Base-by-base conservation (phyloP, 1,140 invertebrate species). In the Procambarus virginalis region DNA sequence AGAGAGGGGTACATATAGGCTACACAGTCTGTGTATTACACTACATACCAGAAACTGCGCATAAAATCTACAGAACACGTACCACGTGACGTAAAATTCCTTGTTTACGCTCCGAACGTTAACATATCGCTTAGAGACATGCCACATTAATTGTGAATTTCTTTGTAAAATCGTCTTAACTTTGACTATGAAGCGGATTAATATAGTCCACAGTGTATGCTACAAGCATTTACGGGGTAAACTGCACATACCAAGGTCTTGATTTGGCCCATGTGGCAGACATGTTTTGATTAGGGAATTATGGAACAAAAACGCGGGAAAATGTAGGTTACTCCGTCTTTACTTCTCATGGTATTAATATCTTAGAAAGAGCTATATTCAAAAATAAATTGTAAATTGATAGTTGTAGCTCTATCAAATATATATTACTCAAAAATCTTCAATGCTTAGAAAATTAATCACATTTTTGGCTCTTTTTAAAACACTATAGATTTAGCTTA, bases 281-380 rank as follows among this genome's bases (percentile, higher is more conserved):
- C 89, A 90, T 90, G 89, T 90, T 90, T 90, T 90, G 89, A 90
- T 90, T 90, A 73, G 78, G 83, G 77, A 85, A 90, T 85, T 90
- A 75, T 85, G 77, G 89, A 85, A 90, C 89, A 90, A 90, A 90
- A 90, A 90, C 89, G 89, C 89, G 89, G 89, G 89, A 86, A 90
- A 90, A 90, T 90, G 77, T 86, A 90, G 89, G 89, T 90, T 90
- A 90, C 89, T 85, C 81, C 89, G 89, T 90, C 83, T 85, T 90
- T 68, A 80, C 83, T 73, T 80, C 55, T 17, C 60, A 4, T n/a
- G 14, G 46, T 70, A 64, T 49, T 49, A 64, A 48, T 45, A 51
- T 48, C 20, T 1, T 49, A 22, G 8, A 82, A 48, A 70, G 5
- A 55, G 3, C n/a, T 2, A 51, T 4, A 22, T 55, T 70, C 49